Evolutionary conservation across 2,888 invertebrate species (phyloP).

Genomic region (Baronia brevicornis): DNA sequence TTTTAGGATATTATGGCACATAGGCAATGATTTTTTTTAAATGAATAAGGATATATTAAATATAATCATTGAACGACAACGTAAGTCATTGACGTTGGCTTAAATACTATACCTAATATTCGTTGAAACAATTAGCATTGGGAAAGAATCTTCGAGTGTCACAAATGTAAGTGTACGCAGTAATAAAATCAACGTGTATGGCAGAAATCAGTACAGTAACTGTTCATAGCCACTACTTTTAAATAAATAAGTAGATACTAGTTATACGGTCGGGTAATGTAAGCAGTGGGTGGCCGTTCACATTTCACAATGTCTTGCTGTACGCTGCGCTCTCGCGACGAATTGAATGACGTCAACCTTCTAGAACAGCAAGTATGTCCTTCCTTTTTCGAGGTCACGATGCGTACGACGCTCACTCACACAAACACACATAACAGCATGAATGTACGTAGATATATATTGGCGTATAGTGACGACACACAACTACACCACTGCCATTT

Average conservation of each 20-base stretch:
- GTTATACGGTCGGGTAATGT: slow-evolving; percentile 52
- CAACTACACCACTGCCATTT: slow-evolving; percentile 23
- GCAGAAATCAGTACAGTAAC: slow-evolving; percentile 66
- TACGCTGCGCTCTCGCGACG: slow-evolving; percentile 50
- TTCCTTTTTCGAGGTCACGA: slow-evolving; percentile 67
- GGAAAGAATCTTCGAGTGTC: slow-evolving; percentile 54
- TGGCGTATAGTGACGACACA: slow-evolving; percentile 31
- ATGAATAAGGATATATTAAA: no score
- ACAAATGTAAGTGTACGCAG: slow-evolving; percentile 58
- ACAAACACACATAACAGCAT: slow-evolving; percentile 36
- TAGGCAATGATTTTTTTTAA: no score
- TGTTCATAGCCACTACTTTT: slow-evolving; percentile 70
- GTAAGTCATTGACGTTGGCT: slow-evolving; percentile 34
- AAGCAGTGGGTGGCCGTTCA: slow-evolving; percentile 71
- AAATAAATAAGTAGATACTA: slow-evolving; percentile 59
- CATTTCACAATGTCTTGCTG: slow-evolving; percentile 72
- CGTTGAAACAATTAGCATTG: slow-evolving; percentile 68
- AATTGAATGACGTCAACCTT: slow-evolving; percentile 67
- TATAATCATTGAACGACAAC: slow-evolving; percentile 24
- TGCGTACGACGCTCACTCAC: slow-evolving; percentile 56
- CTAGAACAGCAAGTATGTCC: slow-evolving; percentile 60
- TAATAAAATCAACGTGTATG: slow-evolving; percentile 61
- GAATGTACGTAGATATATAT: slow-evolving; percentile 15
- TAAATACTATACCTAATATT: slow-evolving; percentile 71
- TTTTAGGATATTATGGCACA: no score